Conservation (phyloP, 2,888 invertebrate species). For the Conomelus anceps region DNA sequence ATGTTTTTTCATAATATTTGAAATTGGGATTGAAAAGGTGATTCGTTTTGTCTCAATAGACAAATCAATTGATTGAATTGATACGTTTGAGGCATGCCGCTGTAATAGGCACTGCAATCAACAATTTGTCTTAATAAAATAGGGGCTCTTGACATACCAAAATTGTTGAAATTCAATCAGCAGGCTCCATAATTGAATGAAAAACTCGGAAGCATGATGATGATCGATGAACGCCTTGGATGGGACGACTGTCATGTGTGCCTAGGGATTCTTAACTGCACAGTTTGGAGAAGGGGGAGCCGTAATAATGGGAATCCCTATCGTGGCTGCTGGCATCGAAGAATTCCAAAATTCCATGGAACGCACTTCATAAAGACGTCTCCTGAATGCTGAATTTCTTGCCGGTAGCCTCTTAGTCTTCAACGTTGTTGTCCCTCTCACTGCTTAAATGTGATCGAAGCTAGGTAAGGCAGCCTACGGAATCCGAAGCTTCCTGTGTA, state of each 20-base stretch:
- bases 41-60: neutral
- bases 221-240: neutral
- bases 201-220: neutral
- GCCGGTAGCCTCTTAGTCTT: neutral
- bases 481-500: too few relatives aligned
- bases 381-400: neutral
- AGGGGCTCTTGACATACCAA: neutral
- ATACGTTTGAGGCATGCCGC: neutral
- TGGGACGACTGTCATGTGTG: neutral
- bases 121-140: neutral
- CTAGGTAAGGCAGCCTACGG: neutral
- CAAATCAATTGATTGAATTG: neutral
- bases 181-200: neutral
- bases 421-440: neutral
- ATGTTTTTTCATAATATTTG: neutral
- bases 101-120: neutral
- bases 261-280: neutral
- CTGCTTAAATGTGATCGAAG: neutral
- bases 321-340: neutral
- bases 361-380: neutral
- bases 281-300: neutral
- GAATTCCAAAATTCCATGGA: neutral
- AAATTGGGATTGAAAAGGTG: neutral
- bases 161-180: neutral
- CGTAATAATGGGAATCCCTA: neutral